Evolutionary conservation across 1,140 invertebrate species (phyloP).

Genomic region (Wiebesia pumilae): DNA sequence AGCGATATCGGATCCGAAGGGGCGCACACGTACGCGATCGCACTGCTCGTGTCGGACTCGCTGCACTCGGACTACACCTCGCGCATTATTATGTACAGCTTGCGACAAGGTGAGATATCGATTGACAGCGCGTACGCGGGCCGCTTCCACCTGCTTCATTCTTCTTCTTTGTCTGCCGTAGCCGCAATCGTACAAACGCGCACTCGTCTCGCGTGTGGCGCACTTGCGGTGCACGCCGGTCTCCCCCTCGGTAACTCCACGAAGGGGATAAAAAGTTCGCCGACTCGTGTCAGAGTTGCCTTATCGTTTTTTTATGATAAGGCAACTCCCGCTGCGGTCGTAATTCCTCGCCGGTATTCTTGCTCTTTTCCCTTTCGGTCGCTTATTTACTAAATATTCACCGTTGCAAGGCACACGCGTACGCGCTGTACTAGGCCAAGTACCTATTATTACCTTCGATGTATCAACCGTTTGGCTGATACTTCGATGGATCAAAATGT

Average conservation of each 20-base stretch:
- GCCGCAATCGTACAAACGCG: neutral
- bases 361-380: neutral
- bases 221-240: neutral
- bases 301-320: too few relatives aligned
- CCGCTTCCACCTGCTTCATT: neutral
- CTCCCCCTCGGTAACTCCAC: neutral
- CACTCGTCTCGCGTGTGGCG: neutral
- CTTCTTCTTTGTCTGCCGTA: neutral
- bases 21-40: neutral
- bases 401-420: neutral
- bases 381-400: neutral
- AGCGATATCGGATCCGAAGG: neutral
- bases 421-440: too few relatives aligned
- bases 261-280: too few relatives aligned
- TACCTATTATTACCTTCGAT: too few relatives aligned
- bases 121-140: slow-evolving; percentile 23
- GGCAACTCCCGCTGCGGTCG: too few relatives aligned
- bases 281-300: too few relatives aligned
- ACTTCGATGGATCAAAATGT: too few relatives aligned
- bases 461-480: too few relatives aligned
- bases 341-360: too few relatives aligned
- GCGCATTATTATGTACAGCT: slow-evolving; percentile 4
- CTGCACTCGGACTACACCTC: neutral
- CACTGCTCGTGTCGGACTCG: neutral
- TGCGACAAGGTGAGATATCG: slow-evolving; percentile 47